Percentiles rank a stretch among this genome's conserved stretches.
Evolutionary conservation across 2,888 invertebrate genomes (phyloP).

Genomic region (Pharmacophagus antenor): DNA sequence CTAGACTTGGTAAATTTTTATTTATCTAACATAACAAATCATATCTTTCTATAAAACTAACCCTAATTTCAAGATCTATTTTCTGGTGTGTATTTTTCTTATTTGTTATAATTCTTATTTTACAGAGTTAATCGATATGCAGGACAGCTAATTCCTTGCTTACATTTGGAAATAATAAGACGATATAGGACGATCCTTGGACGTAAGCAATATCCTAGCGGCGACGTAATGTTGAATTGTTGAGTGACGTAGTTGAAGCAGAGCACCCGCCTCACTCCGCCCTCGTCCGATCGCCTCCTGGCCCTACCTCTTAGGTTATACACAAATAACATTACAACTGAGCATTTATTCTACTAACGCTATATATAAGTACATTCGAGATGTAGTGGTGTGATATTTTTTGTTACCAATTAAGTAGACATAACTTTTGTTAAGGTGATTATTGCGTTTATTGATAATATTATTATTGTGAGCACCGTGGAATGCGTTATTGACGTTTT

Average conservation of each 20-base stretch:
- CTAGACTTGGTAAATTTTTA: too few species aligned
- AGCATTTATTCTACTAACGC: constrained; percentile 62
- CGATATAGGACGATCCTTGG: not conserved
- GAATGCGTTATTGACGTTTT: constrained; percentile 36
- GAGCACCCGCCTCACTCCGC: constrained; percentile 25
- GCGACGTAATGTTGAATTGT: not conserved
- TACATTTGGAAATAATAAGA: not conserved
- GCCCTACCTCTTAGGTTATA: constrained; percentile 49
- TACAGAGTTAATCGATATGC: not conserved
- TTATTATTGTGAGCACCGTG: constrained; percentile 35
- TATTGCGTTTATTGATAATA: constrained; percentile 41
- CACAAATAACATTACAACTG: constrained; percentile 50
- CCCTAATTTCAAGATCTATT: too few species aligned
- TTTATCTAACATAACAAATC: too few species aligned
- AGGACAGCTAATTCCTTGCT: not conserved
- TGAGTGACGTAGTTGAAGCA: constrained; percentile 5
- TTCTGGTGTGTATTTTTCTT: too few species aligned
- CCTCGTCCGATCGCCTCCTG: constrained; percentile 32
- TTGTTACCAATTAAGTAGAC: constrained; percentile 69
- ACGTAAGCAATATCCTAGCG: constrained; percentile 1
- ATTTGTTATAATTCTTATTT: too few species aligned
- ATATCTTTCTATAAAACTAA: too few species aligned
- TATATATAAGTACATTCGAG: constrained; percentile 37
- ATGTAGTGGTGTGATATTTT: constrained; percentile 73
- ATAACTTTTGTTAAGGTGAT: constrained; percentile 50